Conservation (phyloP, 2,113 vertebrate species). For the Macaca mulatta region DNA sequence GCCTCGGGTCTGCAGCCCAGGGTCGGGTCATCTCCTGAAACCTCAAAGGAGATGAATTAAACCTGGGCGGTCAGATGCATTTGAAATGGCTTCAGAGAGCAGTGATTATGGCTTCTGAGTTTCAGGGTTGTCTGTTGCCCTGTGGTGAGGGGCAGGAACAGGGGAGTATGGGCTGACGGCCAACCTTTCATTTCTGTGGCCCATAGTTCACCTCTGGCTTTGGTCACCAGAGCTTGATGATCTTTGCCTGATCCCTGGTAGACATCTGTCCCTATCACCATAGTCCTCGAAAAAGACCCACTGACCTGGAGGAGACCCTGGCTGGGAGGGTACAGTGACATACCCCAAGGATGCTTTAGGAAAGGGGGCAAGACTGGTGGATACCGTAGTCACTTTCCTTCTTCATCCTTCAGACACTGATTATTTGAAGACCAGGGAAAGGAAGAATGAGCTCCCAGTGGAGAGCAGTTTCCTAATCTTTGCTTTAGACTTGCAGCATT, state of each 20-base stretch:
- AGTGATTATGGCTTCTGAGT: not conserved
- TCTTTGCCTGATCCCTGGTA: not conserved
- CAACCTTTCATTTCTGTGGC: not conserved
- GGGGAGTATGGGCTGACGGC: not conserved
- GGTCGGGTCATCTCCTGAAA: constrained; percentile 35
- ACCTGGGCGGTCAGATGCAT: not conserved
- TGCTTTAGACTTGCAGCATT: not conserved
- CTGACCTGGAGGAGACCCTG: not conserved
- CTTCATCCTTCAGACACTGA: not conserved
- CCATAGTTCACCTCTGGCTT: constrained; percentile 33
- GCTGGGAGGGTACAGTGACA: not conserved
- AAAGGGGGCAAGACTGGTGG: not conserved
- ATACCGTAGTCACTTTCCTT: not conserved
- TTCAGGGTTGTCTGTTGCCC: not conserved
- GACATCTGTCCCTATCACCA: not conserved
- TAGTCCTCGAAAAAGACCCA: not conserved
- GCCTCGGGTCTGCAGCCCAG: constrained; percentile 16
- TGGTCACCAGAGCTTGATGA: constrained; percentile 1
- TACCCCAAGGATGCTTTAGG: not conserved
- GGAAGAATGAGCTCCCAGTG: not conserved
- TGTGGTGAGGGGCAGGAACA: not conserved
- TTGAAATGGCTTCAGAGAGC: constrained; percentile 32
- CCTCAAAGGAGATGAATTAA: constrained; percentile 51
- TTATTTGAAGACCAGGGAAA: not conserved
- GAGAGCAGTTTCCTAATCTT: not conserved